Evolutionary conservation across 2,113 vertebrate genomes (phyloP).

Genomic region (mouse (Mus musculus)): DNA sequence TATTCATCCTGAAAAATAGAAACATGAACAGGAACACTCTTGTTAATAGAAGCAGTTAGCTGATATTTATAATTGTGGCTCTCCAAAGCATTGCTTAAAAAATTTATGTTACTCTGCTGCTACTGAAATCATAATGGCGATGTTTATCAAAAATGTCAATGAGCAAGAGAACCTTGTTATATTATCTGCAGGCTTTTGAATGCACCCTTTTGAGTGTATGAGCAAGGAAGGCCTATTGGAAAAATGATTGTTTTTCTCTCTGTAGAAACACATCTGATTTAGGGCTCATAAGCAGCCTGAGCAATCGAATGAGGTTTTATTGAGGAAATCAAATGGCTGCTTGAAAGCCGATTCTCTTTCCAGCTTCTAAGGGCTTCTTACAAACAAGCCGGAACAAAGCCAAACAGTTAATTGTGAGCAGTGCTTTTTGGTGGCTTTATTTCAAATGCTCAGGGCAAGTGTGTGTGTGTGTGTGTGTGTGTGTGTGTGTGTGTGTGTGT

Average conservation of each 20-base stretch:
- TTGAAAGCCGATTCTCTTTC: constrained; percentile 55
- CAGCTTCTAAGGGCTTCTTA: constrained; percentile 56
- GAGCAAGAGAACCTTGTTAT: constrained; percentile 6
- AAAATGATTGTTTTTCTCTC: constrained; percentile 55
- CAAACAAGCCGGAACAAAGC: constrained; percentile 50
- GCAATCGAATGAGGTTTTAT: constrained; percentile 54
- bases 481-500: background rate
- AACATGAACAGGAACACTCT: background rate
- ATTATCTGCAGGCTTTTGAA: constrained; percentile 37
- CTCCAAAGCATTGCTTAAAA: constrained; percentile 65
- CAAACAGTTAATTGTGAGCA: constrained; percentile 51
- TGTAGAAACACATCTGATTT: constrained; percentile 49
- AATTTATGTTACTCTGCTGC: constrained; percentile 34
- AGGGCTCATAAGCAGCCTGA: constrained; percentile 37
- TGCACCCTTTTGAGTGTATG: background rate
- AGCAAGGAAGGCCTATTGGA: constrained; percentile 42
- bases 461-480: background rate
- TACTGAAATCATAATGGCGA: background rate
- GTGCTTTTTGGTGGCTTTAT: constrained; percentile 14
- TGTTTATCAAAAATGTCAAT: constrained; percentile 46
- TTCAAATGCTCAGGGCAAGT: constrained; percentile 33
- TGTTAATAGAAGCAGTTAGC: background rate
- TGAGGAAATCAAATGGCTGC: constrained; percentile 60
- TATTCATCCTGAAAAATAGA: constrained; percentile 13
- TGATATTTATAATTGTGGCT: background rate